Evolutionary conservation across 1,140 invertebrate genomes (phyloP).

Genomic region (Leptonema lineaticorne): DNA sequence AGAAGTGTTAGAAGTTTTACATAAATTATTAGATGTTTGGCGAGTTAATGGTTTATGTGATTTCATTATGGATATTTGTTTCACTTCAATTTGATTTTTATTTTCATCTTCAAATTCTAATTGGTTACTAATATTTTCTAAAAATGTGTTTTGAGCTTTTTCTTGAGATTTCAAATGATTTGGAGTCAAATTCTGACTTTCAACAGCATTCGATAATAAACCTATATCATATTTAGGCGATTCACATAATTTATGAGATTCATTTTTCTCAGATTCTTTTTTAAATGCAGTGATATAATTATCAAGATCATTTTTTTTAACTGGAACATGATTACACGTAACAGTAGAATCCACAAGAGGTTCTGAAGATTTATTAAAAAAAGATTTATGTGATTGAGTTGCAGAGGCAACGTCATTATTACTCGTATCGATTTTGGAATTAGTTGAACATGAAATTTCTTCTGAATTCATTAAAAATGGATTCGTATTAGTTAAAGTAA

Average conservation of each 20-base stretch:
- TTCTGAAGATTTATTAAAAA: slow-evolving; percentile 51
- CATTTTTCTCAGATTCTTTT: slow-evolving; percentile 11
- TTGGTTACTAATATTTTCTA: slow-evolving; percentile 54
- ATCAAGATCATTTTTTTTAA: slow-evolving; percentile 66
- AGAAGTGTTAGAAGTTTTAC: slow-evolving; percentile 46
- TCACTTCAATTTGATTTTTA: slow-evolving; percentile 55
- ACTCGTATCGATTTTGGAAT: slow-evolving; percentile 62
- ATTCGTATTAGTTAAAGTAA: slow-evolving; percentile 48
- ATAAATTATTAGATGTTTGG: slow-evolving; percentile 51
- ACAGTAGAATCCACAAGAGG: slow-evolving; percentile 52
- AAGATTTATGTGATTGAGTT: slow-evolving; percentile 51
- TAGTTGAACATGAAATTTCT: slow-evolving; percentile 60
- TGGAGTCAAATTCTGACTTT: slow-evolving; percentile 45
- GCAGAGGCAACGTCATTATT: slow-evolving; percentile 57
- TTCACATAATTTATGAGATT: slow-evolving; percentile 19
- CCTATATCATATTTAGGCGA: slow-evolving; percentile 36
- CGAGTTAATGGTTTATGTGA: slow-evolving; percentile 61
- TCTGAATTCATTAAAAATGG: slow-evolving; percentile 48
- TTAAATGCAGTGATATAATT: slow-evolving; percentile 67
- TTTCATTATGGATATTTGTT: slow-evolving; percentile 56
- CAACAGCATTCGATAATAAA: slow-evolving; percentile 2
- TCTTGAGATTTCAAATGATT: slow-evolving; percentile 53
- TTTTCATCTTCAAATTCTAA: slow-evolving; percentile 57
- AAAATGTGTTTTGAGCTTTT: slow-evolving; percentile 53
- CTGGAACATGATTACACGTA: slow-evolving; percentile 58